Base-by-base conservation (phyloP, 2,888 invertebrate species). In the Andrena flavipes region DNA sequence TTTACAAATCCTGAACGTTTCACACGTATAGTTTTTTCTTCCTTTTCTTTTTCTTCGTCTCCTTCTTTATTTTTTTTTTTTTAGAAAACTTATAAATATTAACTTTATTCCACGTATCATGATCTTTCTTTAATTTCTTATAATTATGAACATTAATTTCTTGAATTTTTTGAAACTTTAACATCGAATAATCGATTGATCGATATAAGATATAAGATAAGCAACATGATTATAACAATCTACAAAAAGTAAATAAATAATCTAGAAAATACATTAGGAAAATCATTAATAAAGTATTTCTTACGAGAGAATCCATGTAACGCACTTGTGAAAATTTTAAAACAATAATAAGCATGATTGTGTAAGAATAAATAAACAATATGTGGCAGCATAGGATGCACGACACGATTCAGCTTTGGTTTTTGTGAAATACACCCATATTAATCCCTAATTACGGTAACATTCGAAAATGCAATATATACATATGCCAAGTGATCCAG, bases 401-500 rank as follows among this genome's bases (percentile, higher is more conserved):
- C 76, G 76, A 85, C 80, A 83, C 69, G 76, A 81, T 77, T 70
- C 75, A 76, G 82, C 90, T 90, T 91, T 91, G 90, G 90, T 86
- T 91, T 88, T 72, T 81, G 80, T 84, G 85, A 90, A 83, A 90
- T 88, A 87, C 87, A 89, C 83, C 75, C 78, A 84, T 76, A 78
- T 85, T 80, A 83, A 84, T 80, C 72, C 82, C 81, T 85, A 87
- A 81, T 90, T 87, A 88, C 88, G 91, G 90, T 91, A 91, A 92
- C 91, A 85, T 88, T 86, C 87, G 75, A 89, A 91, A 89, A 89
- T 89, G 89, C 90, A 90, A 88, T 91, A 89, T 86, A 76, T 49
- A 54, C 42, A 42, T 42, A 42, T 16, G 16, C 42, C 42, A 42
- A 13, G 42, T 42, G 42, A 13, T 42, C 13, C 16, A 16, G 42